A percentile compares a stretch with the other conserved stretches of the same genome.
Conservation (phyloP, 2,797 vertebrate species). For the Oryzias dopingdopingensis region DNA sequence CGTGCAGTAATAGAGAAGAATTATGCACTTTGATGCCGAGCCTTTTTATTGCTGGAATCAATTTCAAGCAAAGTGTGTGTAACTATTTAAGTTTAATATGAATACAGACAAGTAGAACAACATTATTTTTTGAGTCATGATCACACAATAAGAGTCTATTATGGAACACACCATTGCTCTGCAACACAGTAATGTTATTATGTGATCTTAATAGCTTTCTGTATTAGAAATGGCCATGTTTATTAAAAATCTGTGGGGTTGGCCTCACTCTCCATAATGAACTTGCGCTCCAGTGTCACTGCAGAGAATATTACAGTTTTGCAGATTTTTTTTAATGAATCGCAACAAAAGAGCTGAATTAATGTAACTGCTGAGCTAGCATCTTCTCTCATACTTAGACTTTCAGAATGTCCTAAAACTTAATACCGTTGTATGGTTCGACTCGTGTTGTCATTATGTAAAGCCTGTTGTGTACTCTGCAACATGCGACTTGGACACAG, state of each 20-base stretch:
- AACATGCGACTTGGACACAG: too few relatives aligned
- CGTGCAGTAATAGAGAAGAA: slow-evolving; percentile 1
- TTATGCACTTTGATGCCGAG: slow-evolving; percentile 20
- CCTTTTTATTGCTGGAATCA: slow-evolving; percentile 19
- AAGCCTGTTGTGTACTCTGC: too few relatives aligned
- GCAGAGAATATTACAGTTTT: slow-evolving; percentile 13
- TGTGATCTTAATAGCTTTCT: slow-evolving; percentile 29
- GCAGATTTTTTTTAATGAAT: slow-evolving; percentile 32
- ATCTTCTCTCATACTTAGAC: slow-evolving; percentile 13
- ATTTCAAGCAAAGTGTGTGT: slow-evolving; percentile 10
- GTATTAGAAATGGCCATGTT: slow-evolving; percentile 21
- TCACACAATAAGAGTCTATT: slow-evolving; percentile 17
- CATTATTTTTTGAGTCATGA: slow-evolving; percentile 23
- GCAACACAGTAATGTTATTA: slow-evolving; percentile 23
- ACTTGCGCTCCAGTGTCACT: slow-evolving; percentile 46
- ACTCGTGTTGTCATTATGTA: too few relatives aligned
- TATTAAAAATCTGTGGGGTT: slow-evolving; percentile 44
- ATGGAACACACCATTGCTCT: slow-evolving; percentile 18
- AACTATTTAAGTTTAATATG: slow-evolving; percentile 3
- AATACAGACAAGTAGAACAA: slow-evolving; percentile 5
- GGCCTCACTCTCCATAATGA: slow-evolving; percentile 33
- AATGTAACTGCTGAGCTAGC: slow-evolving; percentile 42
- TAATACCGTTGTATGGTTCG: too few relatives aligned
- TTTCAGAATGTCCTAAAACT: neutral
- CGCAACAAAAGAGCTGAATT: slow-evolving; percentile 34